These are phyloP conservation scores for Promerops cafer DNA, from an alignment of 2,113 vertebrate species.

Conservation along the genomic window DNA sequence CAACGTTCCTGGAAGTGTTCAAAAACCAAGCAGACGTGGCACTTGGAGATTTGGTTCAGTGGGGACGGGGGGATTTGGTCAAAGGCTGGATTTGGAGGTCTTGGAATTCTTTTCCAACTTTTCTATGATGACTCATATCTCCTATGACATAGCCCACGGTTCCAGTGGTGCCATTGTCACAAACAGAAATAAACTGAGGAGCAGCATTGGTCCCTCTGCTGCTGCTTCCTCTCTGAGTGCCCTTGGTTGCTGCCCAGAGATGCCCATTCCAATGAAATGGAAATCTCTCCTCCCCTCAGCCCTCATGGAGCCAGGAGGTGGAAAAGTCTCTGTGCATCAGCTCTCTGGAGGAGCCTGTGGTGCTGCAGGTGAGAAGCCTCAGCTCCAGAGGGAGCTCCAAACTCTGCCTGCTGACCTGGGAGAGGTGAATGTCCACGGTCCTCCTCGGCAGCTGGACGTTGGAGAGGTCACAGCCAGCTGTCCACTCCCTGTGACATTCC, in stretches of 20 bases:
- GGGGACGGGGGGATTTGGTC: fast-evolving
- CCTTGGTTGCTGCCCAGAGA: background rate
- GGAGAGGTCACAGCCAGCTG: background rate
- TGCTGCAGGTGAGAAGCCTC: background rate
- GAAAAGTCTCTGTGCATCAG: background rate
- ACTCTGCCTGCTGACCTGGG: background rate
- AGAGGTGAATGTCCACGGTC: background rate
- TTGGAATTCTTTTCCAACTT: background rate
- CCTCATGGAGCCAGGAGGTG: background rate
- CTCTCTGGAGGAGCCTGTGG: background rate
- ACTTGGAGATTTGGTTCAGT: background rate
- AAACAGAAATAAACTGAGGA: background rate
- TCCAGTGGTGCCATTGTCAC: background rate
- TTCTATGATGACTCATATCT: background rate
- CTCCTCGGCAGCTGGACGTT: background rate
- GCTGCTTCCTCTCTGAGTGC: background rate
- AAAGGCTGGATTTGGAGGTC: background rate
- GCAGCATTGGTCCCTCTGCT: background rate
- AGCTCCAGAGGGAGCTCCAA: conserved; percentile 14
- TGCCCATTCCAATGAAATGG: background rate
- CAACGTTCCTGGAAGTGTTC: background rate
- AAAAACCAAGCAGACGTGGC: background rate
- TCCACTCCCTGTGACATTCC: fast-evolving
- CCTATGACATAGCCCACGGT: fast-evolving
- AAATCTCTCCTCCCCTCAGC: background rate